Conservation (phyloP, 2,888 invertebrate genomes). For the Idaea straminata region DNA sequence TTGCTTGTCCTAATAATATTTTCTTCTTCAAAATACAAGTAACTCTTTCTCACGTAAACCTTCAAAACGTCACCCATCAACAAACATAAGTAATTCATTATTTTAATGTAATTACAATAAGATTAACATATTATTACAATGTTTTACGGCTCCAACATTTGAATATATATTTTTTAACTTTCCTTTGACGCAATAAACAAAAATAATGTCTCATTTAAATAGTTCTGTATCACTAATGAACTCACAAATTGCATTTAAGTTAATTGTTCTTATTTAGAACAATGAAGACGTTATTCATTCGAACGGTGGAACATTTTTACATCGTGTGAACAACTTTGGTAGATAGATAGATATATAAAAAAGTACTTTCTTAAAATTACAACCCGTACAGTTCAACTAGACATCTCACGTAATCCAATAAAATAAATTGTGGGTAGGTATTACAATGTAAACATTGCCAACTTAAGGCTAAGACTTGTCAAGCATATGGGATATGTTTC, state of each 20-base stretch:
- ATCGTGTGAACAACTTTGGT: constrained; percentile 66
- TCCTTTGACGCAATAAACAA: constrained; percentile 6
- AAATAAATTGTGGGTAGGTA: too few relatives aligned
- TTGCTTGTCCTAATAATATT: background rate
- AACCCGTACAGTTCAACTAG: background rate
- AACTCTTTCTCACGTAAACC: background rate
- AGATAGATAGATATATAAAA: constrained; percentile 34
- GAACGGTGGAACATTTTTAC: constrained; percentile 42
- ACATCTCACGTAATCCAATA: background rate
- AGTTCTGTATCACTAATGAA: constrained; percentile 29
- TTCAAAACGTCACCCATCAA: too few relatives aligned
- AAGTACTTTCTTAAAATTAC: constrained; percentile 5
- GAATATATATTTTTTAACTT: background rate
- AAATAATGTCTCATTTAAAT: constrained; percentile 27
- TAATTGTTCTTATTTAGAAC: constrained; percentile 46
- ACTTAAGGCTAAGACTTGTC: too few relatives aligned
- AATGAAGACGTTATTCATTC: constrained; percentile 61
- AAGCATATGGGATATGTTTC: too few relatives aligned
- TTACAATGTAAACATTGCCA: too few relatives aligned
- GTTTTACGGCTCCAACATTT: background rate
- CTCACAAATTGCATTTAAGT: constrained; percentile 34
- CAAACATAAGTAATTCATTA: background rate
- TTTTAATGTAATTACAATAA: background rate
- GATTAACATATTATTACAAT: background rate
- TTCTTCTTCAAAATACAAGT: background rate